These are phyloP conservation scores for Myioborus miniatus DNA, from an alignment of 2,797 vertebrate genomes.

Conservation along the genomic window DNA sequence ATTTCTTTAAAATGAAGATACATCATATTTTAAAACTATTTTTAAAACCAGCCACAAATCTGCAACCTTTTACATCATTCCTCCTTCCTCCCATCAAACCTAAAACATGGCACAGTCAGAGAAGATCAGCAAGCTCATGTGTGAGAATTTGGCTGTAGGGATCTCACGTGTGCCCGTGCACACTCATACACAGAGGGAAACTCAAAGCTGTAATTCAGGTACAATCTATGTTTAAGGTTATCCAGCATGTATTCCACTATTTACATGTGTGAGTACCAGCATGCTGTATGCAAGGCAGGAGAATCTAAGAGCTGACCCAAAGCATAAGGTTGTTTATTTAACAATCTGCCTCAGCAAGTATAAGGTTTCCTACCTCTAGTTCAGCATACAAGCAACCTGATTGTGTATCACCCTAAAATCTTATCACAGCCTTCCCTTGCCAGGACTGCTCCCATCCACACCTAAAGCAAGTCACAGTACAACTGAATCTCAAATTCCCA, in stretches of 20 bases:
- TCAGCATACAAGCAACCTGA: background rate
- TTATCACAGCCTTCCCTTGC: background rate
- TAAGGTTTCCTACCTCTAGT: background rate
- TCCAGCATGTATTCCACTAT: background rate
- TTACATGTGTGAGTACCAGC: background rate
- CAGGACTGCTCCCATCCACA: background rate
- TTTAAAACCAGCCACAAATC: constrained; percentile 52
- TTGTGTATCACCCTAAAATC: background rate
- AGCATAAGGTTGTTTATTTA: constrained; percentile 18
- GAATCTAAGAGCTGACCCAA: background rate
- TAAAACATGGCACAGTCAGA: background rate
- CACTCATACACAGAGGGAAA: background rate
- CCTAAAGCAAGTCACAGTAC: background rate
- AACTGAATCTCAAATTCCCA: background rate
- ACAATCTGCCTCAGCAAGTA: background rate
- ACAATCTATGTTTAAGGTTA: constrained; percentile 1
- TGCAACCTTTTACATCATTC: constrained; percentile 1
- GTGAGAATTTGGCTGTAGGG: background rate
- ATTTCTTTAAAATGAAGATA: constrained; percentile 45
- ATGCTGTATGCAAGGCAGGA: accelerated
- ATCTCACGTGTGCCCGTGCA: background rate
- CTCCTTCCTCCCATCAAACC: background rate
- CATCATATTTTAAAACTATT: constrained; percentile 33
- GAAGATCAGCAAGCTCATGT: background rate
- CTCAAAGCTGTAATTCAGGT: background rate